Evolutionary conservation across 2,888 invertebrate species (phyloP).

Genomic region (Drosophila fulvimacula): DNA sequence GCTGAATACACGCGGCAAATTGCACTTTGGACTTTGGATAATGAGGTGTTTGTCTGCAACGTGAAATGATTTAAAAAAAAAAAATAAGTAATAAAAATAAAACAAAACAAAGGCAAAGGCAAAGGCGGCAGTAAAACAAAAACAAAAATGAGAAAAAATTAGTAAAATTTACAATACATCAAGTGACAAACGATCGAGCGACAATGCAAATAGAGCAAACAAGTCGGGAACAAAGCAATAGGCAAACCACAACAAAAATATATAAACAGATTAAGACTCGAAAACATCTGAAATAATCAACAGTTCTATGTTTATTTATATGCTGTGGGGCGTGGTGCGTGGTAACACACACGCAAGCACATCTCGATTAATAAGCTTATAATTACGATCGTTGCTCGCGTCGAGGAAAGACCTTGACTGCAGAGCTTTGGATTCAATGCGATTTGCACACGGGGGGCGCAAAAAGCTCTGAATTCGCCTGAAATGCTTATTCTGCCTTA

Average conservation of each 20-base stretch:
- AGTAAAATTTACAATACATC: slow-evolving; percentile 29
- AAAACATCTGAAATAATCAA: background rate
- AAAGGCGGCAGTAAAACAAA: slow-evolving; percentile 25
- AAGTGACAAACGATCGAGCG: slow-evolving; percentile 26
- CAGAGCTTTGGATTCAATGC: slow-evolving; percentile 51
- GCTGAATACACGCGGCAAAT: slow-evolving; percentile 5
- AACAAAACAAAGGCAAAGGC: slow-evolving; percentile 23
- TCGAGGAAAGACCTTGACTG: slow-evolving; percentile 58
- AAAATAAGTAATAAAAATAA: too few species aligned
- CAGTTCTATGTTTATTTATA: slow-evolving; percentile 1
- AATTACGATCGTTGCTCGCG: slow-evolving; percentile 44
- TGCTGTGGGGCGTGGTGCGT: slow-evolving; percentile 34
- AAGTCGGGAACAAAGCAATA: slow-evolving; percentile 18
- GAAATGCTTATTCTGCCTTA: slow-evolving; percentile 46
- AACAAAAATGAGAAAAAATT: slow-evolving; percentile 14
- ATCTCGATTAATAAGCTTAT: slow-evolving; percentile 12
- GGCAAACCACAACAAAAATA: background rate
- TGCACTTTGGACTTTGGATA: slow-evolving; percentile 59
- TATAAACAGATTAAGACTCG: background rate
- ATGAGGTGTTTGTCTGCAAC: slow-evolving; percentile 28
- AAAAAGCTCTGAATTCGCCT: slow-evolving; percentile 46
- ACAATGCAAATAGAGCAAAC: slow-evolving; percentile 21
- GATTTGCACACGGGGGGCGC: slow-evolving; percentile 25
- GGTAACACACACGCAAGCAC: slow-evolving; percentile 33
- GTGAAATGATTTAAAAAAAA: slow-evolving; percentile 31